phyloP scores from a whole-genome alignment of 2,888 invertebrate species.

The Lottia scabra region DNA sequence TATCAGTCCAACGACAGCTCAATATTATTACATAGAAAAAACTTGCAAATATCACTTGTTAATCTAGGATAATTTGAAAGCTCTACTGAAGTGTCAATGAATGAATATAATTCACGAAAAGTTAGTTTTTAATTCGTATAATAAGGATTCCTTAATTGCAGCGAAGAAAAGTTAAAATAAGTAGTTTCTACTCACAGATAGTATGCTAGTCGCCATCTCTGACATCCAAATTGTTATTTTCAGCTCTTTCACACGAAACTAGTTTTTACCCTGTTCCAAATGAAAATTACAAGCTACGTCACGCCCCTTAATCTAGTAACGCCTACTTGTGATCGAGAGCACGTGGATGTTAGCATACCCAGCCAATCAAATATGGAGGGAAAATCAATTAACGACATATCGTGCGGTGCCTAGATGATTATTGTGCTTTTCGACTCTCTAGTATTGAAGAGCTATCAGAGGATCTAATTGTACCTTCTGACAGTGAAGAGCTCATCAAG shows the following conservation, averaged over 20 bases:
- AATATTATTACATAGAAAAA: too few relatives aligned
- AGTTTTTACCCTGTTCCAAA: neutral
- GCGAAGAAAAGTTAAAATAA: neutral
- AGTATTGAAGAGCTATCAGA: too few relatives aligned
- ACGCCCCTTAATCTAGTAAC: neutral
- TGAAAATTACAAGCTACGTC: neutral
- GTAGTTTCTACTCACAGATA: conserved; percentile 3
- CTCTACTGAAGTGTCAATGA: neutral
- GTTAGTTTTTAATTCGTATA: neutral
- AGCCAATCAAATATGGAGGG: too few relatives aligned
- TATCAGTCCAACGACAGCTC: too few relatives aligned
- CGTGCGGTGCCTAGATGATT: too few relatives aligned
- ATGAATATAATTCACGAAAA: neutral
- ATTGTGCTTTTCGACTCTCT: too few relatives aligned
- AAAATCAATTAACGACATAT: too few relatives aligned
- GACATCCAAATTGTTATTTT: conserved; percentile 7
- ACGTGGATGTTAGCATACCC: neutral
- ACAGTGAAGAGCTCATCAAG: conserved; percentile 11
- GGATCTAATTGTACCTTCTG: conserved; percentile 14
- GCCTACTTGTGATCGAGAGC: neutral
- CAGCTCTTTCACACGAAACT: conserved; percentile 1
- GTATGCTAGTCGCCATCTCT: conserved; percentile 4
- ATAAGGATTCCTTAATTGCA: neutral
- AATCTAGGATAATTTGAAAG: too few relatives aligned
- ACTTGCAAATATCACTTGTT: too few relatives aligned